Evolutionary conservation across 2,888 invertebrate genomes (phyloP).

Genomic region (Parthenolecanium corni): DNA sequence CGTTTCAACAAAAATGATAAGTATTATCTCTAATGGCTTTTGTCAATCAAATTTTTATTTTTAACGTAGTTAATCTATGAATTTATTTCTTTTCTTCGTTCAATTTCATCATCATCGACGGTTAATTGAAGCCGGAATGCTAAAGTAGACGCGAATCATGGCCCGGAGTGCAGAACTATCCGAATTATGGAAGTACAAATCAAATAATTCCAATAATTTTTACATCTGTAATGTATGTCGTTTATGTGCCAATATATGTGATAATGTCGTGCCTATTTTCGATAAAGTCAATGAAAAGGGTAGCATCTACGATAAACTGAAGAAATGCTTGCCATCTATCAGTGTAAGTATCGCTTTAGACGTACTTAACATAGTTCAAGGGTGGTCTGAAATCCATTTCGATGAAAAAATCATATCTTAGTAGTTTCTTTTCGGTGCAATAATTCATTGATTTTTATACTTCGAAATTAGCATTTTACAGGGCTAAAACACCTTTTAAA

Average conservation of each 20-base stretch:
- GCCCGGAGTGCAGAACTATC: neutral
- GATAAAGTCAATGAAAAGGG: conserved; percentile 35
- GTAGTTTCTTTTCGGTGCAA: no score
- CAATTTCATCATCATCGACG: no score
- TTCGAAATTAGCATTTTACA: no score
- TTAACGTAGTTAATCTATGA: no score
- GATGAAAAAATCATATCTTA: no score
- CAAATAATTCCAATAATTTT: conserved; percentile 2
- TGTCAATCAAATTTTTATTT: no score
- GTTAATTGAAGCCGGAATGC: no score
- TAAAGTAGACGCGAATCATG: neutral
- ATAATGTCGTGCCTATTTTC: conserved; percentile 38
- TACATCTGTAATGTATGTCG: conserved; percentile 19
- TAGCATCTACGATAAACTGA: conserved; percentile 38
- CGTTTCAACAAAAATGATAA: no score
- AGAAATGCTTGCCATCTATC: conserved; percentile 38
- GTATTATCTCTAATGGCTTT: no score
- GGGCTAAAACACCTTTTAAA: no score
- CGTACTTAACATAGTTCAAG: conserved; percentile 10
- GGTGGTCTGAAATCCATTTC: neutral
- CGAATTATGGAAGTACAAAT: conserved; percentile 7
- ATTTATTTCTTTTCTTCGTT: no score
- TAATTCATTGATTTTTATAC: no score
- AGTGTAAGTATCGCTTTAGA: conserved; percentile 36
- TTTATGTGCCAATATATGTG: conserved; percentile 37